Percentiles rank a stretch among this genome's conserved stretches.
These are phyloP conservation scores for Melitaea athalia DNA, from an alignment of 2,888 invertebrate genomes.

Conservation along the genomic window DNA sequence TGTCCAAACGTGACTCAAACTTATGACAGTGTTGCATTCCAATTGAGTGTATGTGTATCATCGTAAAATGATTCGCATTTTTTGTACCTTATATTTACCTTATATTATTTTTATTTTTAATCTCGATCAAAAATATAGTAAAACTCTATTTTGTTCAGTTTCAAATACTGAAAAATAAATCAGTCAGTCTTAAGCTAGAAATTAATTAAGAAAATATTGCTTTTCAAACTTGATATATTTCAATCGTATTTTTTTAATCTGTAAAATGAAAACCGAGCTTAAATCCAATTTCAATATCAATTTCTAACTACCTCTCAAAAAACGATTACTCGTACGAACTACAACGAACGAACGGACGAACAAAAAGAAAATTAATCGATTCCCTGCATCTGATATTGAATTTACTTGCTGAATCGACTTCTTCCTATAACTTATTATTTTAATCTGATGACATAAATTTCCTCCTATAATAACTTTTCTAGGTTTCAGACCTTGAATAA, in stretches of 20 bases:
- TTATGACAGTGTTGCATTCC: neutral
- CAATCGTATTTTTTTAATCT: conserved; percentile 2
- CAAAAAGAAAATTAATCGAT: conserved; percentile 28
- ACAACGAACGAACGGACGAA: conserved; percentile 12
- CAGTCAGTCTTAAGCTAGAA: neutral
- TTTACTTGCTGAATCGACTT: conserved; percentile 25
- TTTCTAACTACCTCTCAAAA: conserved; percentile 28
- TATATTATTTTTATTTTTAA: neutral
- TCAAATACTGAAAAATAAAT: neutral
- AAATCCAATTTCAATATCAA: conserved; percentile 32
- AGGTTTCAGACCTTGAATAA: neutral
- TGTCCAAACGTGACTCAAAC: conserved; percentile 6
- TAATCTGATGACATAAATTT: conserved; percentile 17
- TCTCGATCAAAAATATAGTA: too few species aligned
- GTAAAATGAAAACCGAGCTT: conserved; percentile 22
- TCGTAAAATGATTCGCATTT: conserved; percentile 4
- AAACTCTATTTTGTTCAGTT: too few species aligned
- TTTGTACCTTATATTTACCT: neutral
- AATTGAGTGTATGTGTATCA: neutral
- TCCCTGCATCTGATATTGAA: conserved; percentile 32
- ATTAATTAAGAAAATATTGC: conserved; percentile 4
- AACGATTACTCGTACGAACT: conserved; percentile 26
- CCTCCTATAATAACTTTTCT: neutral
- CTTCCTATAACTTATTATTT: conserved; percentile 26
- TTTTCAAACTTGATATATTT: neutral